A percentile compares a stretch with the other conserved stretches of the same genome.
These are phyloP conservation scores for Cremastobaeus sp. DNA, from an alignment of 2,888 invertebrate genomes.

Conservation along the genomic window DNA sequence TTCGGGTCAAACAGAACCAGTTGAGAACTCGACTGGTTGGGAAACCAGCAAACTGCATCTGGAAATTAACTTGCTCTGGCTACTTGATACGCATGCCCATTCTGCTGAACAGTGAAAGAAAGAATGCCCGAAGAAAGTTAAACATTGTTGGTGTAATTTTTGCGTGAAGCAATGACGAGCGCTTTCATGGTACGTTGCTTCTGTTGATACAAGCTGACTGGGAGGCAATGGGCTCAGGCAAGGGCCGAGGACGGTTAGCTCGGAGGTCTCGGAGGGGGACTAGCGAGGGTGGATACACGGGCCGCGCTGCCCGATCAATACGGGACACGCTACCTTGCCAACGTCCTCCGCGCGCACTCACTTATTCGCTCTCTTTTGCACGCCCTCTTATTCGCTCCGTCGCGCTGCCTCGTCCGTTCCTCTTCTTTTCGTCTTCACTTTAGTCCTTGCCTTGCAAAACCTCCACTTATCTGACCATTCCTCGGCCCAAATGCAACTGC, in stretches of 20 bases:
- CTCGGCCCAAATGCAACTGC: slow-evolving; percentile 28
- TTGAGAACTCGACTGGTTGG: no score
- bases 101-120: background rate
- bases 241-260: slow-evolving; percentile 53
- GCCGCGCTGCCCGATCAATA: slow-evolving; percentile 57
- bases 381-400: slow-evolving; percentile 2
- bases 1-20: no score
- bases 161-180: slow-evolving; percentile 25
- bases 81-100: slow-evolving; percentile 1
- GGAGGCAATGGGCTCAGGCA: slow-evolving; percentile 39
- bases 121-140: background rate
- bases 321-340: slow-evolving; percentile 58
- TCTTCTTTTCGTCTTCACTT: slow-evolving; percentile 4
- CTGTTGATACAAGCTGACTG: slow-evolving; percentile 44
- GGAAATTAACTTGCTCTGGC: background rate
- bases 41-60: background rate
- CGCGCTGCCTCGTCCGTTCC: background rate
- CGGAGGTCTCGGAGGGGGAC: slow-evolving; percentile 43
- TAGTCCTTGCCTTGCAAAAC: background rate
- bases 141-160: slow-evolving; percentile 28
- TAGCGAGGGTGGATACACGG: slow-evolving; percentile 52
- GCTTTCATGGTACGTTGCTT: slow-evolving; percentile 42
- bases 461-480: slow-evolving; percentile 29
- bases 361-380: slow-evolving; percentile 24
- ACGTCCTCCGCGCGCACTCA: slow-evolving; percentile 51